Percentiles rank a stretch among this genome's conserved stretches.
Conservation (phyloP, 2,888 invertebrate genomes). For the Ectropis crepuscularia region DNA sequence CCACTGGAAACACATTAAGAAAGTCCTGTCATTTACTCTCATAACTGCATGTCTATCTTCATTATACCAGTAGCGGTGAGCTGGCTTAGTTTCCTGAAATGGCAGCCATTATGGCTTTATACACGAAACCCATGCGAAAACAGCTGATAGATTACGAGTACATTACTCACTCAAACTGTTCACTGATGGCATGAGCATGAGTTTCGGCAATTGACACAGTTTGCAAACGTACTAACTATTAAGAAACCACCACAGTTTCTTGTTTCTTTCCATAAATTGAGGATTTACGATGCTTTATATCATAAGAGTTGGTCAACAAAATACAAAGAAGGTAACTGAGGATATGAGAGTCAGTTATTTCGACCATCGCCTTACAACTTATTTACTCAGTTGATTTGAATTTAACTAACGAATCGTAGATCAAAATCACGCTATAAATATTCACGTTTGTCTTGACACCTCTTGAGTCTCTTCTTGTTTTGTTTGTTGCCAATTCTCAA, state of each 20-base stretch:
- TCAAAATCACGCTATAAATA: too few relatives aligned
- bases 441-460: too few relatives aligned
- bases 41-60: too few relatives aligned
- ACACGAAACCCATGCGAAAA: conserved; percentile 2
- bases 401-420: too few relatives aligned
- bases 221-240: neutral
- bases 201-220: neutral
- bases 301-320: neutral
- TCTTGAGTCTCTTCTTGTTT: neutral
- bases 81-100: too few relatives aligned
- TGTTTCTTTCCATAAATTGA: neutral
- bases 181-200: neutral
- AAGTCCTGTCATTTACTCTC: neutral
- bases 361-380: too few relatives aligned
- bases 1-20: too few relatives aligned
- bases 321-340: neutral
- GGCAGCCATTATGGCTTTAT: neutral
- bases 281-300: conserved; percentile 5
- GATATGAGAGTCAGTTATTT: neutral
- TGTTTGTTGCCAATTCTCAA: neutral
- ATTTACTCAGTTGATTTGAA: too few relatives aligned
- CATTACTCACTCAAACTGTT: neutral
- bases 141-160: conserved; percentile 4
- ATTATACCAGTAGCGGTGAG: too few relatives aligned
- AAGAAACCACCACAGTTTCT: neutral